Conservation (phyloP, 2,797 vertebrate species). For the Hydrocynus forskahlii region DNA sequence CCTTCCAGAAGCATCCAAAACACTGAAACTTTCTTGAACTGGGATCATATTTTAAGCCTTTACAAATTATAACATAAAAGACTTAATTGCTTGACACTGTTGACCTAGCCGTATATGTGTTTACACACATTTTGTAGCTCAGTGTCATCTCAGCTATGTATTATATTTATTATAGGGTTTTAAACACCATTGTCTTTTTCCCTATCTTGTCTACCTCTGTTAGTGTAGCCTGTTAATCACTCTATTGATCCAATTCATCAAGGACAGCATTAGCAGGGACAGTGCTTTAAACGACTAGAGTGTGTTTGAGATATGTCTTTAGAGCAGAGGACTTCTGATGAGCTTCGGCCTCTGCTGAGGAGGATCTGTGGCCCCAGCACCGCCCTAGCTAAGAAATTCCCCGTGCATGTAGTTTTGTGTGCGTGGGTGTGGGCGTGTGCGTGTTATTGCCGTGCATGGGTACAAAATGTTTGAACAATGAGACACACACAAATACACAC, state of each 20-base stretch:
- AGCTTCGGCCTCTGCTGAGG: neutral
- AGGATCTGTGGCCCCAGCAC: conserved; percentile 4
- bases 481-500: no score
- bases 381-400: conserved; percentile 25
- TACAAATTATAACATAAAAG: conserved; percentile 44
- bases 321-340: conserved; percentile 44
- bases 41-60: conserved; percentile 55
- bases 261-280: conserved; percentile 17
- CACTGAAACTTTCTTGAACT: conserved; percentile 63
- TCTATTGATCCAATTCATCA: conserved; percentile 30
- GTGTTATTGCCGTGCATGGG: neutral
- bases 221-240: conserved; percentile 24
- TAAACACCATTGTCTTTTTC: no score
- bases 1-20: conserved; percentile 49
- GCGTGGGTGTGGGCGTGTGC: neutral
- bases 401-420: neutral
- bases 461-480: neutral
- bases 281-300: neutral
- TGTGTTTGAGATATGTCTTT: conserved; percentile 18
- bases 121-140: neutral
- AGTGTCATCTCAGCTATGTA: neutral
- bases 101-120: neutral
- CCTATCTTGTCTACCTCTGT: neutral
- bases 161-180: neutral
- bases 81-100: neutral